These are phyloP conservation scores for Tinea pellionella DNA, from an alignment of 2,888 invertebrate genomes.

Conservation along the genomic window DNA sequence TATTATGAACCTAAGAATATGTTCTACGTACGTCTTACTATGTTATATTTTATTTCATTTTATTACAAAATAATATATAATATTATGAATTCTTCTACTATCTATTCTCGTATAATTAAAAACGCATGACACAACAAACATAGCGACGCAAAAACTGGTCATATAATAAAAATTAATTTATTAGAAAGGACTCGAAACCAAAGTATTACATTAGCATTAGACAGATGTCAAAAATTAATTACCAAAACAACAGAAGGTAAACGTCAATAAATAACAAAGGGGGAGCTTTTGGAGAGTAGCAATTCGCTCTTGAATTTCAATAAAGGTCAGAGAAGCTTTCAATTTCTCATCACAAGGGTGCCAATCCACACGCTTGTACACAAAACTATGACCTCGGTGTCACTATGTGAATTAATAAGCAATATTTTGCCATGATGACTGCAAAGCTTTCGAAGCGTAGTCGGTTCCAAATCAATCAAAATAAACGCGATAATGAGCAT, in stretches of 20 bases:
- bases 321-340: constrained; percentile 8
- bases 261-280: constrained; percentile 4
- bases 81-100: too few species aligned
- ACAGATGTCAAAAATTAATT: constrained; percentile 1
- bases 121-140: too few species aligned
- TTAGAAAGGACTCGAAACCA: neutral
- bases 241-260: neutral
- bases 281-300: neutral
- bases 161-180: neutral
- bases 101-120: too few species aligned
- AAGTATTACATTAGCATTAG: neutral
- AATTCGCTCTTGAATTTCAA: constrained; percentile 7
- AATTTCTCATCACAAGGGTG: constrained; percentile 6
- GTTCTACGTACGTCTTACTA: too few species aligned
- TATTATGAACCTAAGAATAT: too few species aligned
- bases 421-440: neutral
- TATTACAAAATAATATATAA: too few species aligned
- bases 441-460: too few species aligned
- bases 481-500: too few species aligned
- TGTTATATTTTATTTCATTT: too few species aligned
- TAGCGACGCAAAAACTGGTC: neutral
- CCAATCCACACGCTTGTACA: neutral
- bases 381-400: neutral
- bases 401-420: neutral
- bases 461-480: too few species aligned